Percentiles rank a stretch among this genome's conserved stretches.
These are phyloP conservation scores for Corythoichthys haematopterus DNA, from an alignment of 2,113 vertebrate species.

Conservation along the genomic window DNA sequence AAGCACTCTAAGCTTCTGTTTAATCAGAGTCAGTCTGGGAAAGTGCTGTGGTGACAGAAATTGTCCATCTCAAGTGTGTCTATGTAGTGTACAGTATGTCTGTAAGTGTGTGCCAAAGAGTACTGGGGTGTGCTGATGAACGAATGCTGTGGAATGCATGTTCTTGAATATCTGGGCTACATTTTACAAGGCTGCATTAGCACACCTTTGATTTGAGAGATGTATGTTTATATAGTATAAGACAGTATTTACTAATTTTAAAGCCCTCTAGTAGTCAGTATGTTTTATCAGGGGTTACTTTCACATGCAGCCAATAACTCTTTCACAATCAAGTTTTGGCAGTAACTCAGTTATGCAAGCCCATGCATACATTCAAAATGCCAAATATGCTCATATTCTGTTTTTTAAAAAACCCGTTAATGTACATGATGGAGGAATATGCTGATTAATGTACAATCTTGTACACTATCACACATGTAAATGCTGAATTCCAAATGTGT, in stretches of 20 bases:
- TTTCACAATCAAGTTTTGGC: no score
- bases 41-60: conserved; percentile 69
- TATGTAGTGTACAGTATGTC: conserved; percentile 25
- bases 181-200: not conserved
- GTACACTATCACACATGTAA: no score
- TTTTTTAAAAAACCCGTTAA: no score
- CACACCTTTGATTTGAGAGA: not conserved
- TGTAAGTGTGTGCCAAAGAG: conserved; percentile 18
- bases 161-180: not conserved
- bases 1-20: conserved; percentile 72
- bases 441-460: no score
- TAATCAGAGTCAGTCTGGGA: conserved; percentile 69
- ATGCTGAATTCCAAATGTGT: no score
- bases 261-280: no score
- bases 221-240: not conserved
- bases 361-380: no score
- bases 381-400: no score
- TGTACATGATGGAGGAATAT: no score
- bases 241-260: not conserved
- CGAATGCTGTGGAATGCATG: conserved; percentile 6
- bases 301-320: no score
- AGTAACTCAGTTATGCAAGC: no score
- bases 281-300: no score
- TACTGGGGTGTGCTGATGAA: not conserved
- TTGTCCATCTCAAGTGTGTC: conserved; percentile 41